These are phyloP conservation scores for Limnodromus scolopaceus DNA, from an alignment of 2,797 vertebrate species.

Conservation along the genomic window DNA sequence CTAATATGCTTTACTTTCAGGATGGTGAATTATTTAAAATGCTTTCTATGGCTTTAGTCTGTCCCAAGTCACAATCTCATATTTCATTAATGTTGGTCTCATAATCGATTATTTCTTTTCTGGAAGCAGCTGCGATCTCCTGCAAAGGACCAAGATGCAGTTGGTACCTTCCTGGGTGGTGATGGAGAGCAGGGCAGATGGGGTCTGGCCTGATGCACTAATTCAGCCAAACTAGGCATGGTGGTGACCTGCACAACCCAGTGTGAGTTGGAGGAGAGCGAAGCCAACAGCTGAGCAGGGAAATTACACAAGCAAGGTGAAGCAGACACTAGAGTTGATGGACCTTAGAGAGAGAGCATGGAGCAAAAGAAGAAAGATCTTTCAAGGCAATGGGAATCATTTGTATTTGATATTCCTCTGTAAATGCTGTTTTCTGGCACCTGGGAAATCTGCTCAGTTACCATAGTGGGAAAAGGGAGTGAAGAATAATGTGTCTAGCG, in stretches of 20 bases:
- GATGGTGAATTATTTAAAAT: constrained; percentile 45
- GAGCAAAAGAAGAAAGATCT: neutral
- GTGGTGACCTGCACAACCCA: rapidly evolving
- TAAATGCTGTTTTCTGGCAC: neutral
- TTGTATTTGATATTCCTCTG: neutral
- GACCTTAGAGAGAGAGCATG: neutral
- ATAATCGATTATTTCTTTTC: neutral
- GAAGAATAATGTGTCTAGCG: neutral
- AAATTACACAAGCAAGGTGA: neutral
- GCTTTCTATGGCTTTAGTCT: neutral
- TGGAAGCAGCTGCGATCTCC: neutral
- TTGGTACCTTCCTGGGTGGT: neutral
- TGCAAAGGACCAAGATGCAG: neutral
- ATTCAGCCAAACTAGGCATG: neutral
- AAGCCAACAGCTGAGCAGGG: neutral
- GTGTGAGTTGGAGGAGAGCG: neutral
- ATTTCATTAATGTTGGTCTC: neutral
- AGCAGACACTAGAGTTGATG: neutral
- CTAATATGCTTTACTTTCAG: neutral
- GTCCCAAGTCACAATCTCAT: neutral
- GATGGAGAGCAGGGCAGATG: neutral
- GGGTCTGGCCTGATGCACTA: neutral
- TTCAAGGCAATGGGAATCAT: neutral
- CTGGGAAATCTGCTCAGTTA: neutral
- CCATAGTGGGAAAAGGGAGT: neutral